phyloP scores from a whole-genome alignment of 2,888 invertebrate genomes.

The Cryptocephalus primarius region DNA sequence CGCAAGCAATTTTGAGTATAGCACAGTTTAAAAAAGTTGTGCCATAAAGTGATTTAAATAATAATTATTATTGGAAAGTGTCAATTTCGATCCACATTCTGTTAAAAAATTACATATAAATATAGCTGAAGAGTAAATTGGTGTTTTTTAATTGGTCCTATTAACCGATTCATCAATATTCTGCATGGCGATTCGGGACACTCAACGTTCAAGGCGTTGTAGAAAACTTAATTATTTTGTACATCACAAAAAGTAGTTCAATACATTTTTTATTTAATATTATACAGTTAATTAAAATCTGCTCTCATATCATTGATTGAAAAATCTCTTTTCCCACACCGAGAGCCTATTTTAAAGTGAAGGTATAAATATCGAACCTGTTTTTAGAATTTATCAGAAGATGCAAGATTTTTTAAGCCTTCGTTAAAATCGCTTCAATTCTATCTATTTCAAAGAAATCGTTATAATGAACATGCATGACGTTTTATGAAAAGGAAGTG shows the following conservation, averaged over 20 bases:
- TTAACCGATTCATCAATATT: constrained; percentile 14
- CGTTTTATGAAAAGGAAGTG: no score
- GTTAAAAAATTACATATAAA: constrained; percentile 3
- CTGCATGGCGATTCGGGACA: constrained; percentile 7
- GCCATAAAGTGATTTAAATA: no score
- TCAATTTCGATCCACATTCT: constrained; percentile 5
- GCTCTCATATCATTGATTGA: constrained; percentile 13
- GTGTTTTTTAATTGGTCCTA: constrained; percentile 13
- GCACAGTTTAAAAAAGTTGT: no score
- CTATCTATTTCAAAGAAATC: no score
- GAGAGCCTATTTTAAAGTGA: constrained; percentile 10
- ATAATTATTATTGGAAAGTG: constrained; percentile 6
- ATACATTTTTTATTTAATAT: constrained; percentile 10
- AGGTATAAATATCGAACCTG: constrained; percentile 12
- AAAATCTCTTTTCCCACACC: constrained; percentile 15
- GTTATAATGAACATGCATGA: no score
- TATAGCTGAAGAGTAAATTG: constrained; percentile 11
- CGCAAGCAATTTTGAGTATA: no score
- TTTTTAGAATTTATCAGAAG: constrained; percentile 6
- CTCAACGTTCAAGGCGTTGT: constrained; percentile 9
- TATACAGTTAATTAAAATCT: constrained; percentile 15
- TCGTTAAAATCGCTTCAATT: background rate
- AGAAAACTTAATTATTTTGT: constrained; percentile 15
- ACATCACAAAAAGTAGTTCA: constrained; percentile 15
- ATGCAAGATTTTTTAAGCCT: background rate